phyloP scores from a whole-genome alignment of 2,797 vertebrate genomes.

The Channa striata region DNA sequence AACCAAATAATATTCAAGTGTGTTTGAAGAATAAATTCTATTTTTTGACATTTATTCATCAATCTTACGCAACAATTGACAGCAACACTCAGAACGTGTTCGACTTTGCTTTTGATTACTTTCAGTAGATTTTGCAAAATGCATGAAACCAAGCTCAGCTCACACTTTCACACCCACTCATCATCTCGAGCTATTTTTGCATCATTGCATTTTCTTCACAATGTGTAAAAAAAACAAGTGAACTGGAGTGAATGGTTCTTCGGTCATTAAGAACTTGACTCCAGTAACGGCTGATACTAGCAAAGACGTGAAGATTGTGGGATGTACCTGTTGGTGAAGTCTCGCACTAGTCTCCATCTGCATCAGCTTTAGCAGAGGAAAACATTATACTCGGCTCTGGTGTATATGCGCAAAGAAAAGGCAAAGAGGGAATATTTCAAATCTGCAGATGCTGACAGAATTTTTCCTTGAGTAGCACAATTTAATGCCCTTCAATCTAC shows the following conservation, averaged over 20 bases:
- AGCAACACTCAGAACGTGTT: background rate
- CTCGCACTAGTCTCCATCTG: background rate
- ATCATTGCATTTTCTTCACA: background rate
- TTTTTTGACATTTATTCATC: background rate
- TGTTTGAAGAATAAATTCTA: too few species aligned
- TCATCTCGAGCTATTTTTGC: constrained; percentile 4
- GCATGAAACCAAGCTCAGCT: background rate
- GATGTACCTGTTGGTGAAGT: background rate
- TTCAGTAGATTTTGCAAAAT: constrained; percentile 24
- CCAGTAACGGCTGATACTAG: background rate
- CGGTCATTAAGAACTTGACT: background rate
- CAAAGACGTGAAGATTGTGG: background rate
- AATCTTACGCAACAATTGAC: background rate
- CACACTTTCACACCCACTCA: constrained; percentile 9
- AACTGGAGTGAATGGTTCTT: background rate
- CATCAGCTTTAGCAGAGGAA: constrained; percentile 4
- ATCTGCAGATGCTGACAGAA: constrained; percentile 43
- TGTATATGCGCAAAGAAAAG: constrained; percentile 11
- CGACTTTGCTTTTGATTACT: constrained; percentile 1
- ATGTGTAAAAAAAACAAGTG: constrained; percentile 6
- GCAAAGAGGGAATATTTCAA: constrained; percentile 18
- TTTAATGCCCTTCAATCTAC: constrained; percentile 43
- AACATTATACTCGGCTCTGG: background rate
- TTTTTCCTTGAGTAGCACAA: constrained; percentile 41
- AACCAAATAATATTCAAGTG: background rate